phyloP scores from a whole-genome alignment of 2,888 invertebrate genomes.

The Euclidia mi region DNA sequence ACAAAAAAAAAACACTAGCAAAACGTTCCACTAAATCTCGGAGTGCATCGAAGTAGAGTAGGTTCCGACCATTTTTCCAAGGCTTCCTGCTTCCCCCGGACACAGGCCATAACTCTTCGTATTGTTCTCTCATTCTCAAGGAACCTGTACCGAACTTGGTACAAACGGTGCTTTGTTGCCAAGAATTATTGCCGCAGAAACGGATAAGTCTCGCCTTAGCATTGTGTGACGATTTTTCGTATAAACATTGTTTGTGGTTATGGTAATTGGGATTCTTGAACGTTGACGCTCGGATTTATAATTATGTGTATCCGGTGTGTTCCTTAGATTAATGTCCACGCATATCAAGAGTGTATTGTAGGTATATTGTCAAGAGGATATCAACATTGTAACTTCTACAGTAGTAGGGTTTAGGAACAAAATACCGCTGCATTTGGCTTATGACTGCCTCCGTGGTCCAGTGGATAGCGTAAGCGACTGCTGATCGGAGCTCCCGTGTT shows the following conservation, averaged over 20 bases:
- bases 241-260: conserved; percentile 44
- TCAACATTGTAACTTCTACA: too few relatives aligned
- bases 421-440: too few relatives aligned
- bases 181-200: conserved; percentile 70
- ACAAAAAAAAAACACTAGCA: conserved; percentile 3
- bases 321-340: too few relatives aligned
- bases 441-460: too few relatives aligned
- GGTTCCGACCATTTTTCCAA: conserved; percentile 68
- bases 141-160: conserved; percentile 67
- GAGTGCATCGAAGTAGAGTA: conserved; percentile 38
- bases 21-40: conserved; percentile 8
- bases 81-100: conserved; percentile 70
- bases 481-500: too few relatives aligned
- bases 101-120: conserved; percentile 71
- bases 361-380: too few relatives aligned
- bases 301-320: too few relatives aligned
- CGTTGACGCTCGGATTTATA: conserved; percentile 5
- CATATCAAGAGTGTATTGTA: too few relatives aligned
- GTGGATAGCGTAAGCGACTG: too few relatives aligned
- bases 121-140: conserved; percentile 76
- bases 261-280: conserved; percentile 20
- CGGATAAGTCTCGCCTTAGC: conserved; percentile 70
- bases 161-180: conserved; percentile 64
- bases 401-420: too few relatives aligned
- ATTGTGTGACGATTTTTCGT: conserved; percentile 75